Evolutionary conservation across 1,140 invertebrate genomes (phyloP), one percentile per base, ranked within the genome.

Genomic region (Vanessa tameamea): DNA sequence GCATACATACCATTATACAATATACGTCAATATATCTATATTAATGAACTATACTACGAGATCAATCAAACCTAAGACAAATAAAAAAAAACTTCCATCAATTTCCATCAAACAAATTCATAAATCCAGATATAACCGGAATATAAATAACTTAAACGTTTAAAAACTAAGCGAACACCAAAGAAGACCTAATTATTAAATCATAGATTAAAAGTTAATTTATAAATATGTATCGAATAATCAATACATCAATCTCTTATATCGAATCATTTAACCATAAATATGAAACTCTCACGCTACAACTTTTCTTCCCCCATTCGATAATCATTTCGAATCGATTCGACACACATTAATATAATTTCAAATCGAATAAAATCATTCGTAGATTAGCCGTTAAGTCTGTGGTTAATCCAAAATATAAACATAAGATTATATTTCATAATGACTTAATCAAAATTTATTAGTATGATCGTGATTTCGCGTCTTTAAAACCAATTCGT

Each of bases 361-460:
- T 68, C 47, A 20, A 63, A 59, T 68, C 47, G 57, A 69, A 61
- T 61, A 55, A 37, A 69, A 69, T 61, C 43, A 61, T 59, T 55
- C 47, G 61, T 61, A 68, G 23, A 48, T 26, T 64, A 59, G 53
- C 26, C 26, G 37, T 68, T 63, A 73, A 61, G 67, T 51, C 26
- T 69, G n/a, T 50, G 31, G 64, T 75, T 78, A 72, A 75, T 78
- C 65, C 66, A 71, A 73, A 71, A 73, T 64, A 77, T 77, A 77
- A 77, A 78, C 72, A 75, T 31, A 63, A 12, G 47, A 16, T 64
- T 51, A 64, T 69, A 64, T 74, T 64, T 64, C 64, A 51, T 83
- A 82, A 86, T 84, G 77, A 77, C 80, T 86, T 79, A 78, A 84
- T 84, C 77, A 80, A 80, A 78, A 74, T 77, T 81, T 79, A 82